Evolutionary conservation across 1,140 invertebrate species (phyloP), one percentile per base, ranked within the genome.

Genomic region (Sitobion miscanthi): DNA sequence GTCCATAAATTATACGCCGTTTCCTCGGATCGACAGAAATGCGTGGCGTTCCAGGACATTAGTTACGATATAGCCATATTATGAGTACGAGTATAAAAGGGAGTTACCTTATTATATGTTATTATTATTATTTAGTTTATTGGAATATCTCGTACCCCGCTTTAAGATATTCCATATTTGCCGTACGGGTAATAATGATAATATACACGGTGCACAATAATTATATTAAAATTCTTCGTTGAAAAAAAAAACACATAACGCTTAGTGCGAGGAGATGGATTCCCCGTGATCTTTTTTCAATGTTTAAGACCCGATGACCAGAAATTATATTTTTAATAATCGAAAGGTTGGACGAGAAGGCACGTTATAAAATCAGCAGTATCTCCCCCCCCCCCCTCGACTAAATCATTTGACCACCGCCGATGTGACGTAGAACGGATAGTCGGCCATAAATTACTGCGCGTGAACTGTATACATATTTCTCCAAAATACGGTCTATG

Each of bases 1-100:
- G 35, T 54, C 87, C 49, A 89, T 89, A 89, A 89, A 89, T 89
- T 89, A 89, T 89, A 35, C n/a, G 87, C 87, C 87, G 87, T 89
- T 89, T 89, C 87, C 49, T 54, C 9, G 49, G 87, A 89, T 35
- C 87, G 49, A 38, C n/a, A 35, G 87, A 89, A 54, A 89, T 35
- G 49, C n/a, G 87, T n/a, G 47, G 47, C 87, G 49, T 86, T 86
- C 85, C 85, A 47, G 45, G 85, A 86, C 85, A 86, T 86, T 86
- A 86, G 83, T 42, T 86, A 86, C 38, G 11, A 77, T 77, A n/a
- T 17, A 77, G 62, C 62, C 62, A 6, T 77, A 77, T 77, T 77
- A 77, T n/a, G n/a, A n/a, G n/a, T 77, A n/a, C 62, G 1, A 77
- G 62, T n/a, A 69, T 77, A 77, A 77, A 77, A 77, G 2, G 30